Percentiles rank a stretch among this genome's conserved stretches.
Conservation (phyloP, 1,140 invertebrate species). For the Plectus sambesii region DNA sequence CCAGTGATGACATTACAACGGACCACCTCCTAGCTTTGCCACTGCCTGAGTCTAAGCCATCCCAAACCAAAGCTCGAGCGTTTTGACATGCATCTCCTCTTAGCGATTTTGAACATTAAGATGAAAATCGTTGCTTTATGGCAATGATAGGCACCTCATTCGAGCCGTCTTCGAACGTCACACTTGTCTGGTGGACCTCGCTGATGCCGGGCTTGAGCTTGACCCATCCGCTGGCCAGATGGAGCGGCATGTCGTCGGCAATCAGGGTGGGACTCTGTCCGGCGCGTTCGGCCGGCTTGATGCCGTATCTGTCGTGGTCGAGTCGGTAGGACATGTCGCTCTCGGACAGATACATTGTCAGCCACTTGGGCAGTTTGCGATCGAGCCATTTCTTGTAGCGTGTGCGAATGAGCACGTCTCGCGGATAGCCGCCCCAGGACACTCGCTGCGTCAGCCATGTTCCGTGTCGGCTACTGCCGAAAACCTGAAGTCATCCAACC, state of each 20-base stretch:
- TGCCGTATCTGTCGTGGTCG: conserved; percentile 45
- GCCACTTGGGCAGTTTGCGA: conserved; percentile 42
- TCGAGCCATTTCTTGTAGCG: conserved; percentile 41
- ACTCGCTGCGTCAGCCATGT: conserved; percentile 47
- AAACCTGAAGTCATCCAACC: too few species aligned
- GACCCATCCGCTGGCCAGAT: conserved; percentile 47
- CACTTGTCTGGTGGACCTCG: conserved; percentile 35
- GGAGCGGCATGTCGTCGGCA: conserved; percentile 49
- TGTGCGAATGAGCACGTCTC: conserved; percentile 36
- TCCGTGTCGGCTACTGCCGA: conserved; percentile 44
- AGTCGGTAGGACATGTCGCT: too few species aligned
- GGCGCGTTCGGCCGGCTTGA: conserved; percentile 46
- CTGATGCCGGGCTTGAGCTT: conserved; percentile 33
- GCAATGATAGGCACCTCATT: too few species aligned
- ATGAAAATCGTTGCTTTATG: too few species aligned
- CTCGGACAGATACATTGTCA: too few species aligned
- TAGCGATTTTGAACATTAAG: too few species aligned
- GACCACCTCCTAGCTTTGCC: too few species aligned
- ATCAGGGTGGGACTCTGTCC: conserved; percentile 48
- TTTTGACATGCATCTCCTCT: too few species aligned
- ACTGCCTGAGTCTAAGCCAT: too few species aligned
- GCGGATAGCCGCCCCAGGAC: conserved; percentile 44
- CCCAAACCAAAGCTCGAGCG: too few species aligned
- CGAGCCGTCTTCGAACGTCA: conserved; percentile 37
- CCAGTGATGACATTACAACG: too few species aligned